These are phyloP conservation scores for Trichechus manatus DNA, from an alignment of 2,113 vertebrate genomes.

Conservation along the genomic window DNA sequence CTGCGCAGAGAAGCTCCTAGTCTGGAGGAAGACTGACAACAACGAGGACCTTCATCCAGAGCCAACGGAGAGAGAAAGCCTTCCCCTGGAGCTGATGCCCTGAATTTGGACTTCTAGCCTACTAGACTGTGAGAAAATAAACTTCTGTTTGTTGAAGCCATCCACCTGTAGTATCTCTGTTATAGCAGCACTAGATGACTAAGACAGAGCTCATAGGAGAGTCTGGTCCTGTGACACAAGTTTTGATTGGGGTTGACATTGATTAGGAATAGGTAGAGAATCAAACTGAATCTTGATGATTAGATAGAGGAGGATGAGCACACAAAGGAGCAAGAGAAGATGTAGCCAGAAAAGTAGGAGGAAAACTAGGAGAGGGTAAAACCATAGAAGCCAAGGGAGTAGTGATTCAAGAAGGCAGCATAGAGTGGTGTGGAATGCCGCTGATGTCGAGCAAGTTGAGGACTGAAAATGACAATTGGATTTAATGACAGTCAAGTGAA, in stretches of 20 bases:
- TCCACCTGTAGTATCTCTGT: no score
- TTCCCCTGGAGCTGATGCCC: no score
- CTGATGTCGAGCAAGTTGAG: not conserved
- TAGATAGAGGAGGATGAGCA: not conserved
- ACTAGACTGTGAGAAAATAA: no score
- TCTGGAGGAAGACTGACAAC: no score
- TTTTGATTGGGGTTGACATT: slow-evolving; percentile 38
- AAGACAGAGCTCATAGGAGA: not conserved
- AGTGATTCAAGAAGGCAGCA: not conserved
- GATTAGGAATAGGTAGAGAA: not conserved
- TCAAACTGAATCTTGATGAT: slow-evolving; percentile 16
- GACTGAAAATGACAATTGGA: not conserved
- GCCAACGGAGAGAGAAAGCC: no score
- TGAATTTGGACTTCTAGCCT: no score
- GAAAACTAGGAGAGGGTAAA: not conserved
- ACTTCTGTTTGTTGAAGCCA: no score
- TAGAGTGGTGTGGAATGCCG: not conserved
- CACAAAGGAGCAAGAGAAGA: not conserved
- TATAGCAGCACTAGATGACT: no score
- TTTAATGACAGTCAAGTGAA: not conserved
- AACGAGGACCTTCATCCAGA: no score
- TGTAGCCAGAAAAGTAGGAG: not conserved
- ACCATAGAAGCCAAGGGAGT: not conserved
- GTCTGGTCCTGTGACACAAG: not conserved
- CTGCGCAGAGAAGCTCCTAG: no score